Conservation (phyloP, 2,113 vertebrate genomes). For the Dryoscopus gambensis region DNA sequence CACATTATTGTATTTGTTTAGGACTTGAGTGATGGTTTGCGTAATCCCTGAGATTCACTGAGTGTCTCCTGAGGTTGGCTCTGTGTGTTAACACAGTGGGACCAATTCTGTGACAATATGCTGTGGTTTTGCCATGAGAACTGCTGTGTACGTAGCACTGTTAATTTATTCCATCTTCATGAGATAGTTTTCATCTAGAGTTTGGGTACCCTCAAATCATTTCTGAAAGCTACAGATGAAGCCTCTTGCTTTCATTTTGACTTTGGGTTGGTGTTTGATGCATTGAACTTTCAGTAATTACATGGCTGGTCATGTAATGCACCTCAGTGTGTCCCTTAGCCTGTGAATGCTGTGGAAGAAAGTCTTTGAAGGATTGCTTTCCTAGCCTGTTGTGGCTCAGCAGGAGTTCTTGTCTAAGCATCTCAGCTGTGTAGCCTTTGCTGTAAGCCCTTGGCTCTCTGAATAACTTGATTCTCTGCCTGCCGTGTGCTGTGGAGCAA, state of each 20-base stretch:
- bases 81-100: background rate
- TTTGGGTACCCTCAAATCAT: background rate
- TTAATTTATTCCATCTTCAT: background rate
- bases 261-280: background rate
- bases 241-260: background rate
- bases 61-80: fast-evolving
- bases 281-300: background rate
- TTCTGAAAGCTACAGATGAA: background rate
- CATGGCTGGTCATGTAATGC: background rate
- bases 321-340: background rate
- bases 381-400: background rate
- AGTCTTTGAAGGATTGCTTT: background rate
- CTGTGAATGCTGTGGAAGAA: background rate
- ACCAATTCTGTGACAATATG: background rate
- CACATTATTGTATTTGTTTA: background rate
- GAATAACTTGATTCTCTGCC: background rate
- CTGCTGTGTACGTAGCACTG: background rate
- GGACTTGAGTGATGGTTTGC: background rate
- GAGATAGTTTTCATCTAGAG: background rate
- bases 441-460: background rate
- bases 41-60: background rate
- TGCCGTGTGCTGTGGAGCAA: background rate
- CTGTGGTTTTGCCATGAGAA: background rate
- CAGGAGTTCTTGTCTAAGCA: background rate
- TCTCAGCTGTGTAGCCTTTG: background rate